Base-by-base conservation (phyloP, 2,113 vertebrate species). In the Caretta caretta region DNA sequence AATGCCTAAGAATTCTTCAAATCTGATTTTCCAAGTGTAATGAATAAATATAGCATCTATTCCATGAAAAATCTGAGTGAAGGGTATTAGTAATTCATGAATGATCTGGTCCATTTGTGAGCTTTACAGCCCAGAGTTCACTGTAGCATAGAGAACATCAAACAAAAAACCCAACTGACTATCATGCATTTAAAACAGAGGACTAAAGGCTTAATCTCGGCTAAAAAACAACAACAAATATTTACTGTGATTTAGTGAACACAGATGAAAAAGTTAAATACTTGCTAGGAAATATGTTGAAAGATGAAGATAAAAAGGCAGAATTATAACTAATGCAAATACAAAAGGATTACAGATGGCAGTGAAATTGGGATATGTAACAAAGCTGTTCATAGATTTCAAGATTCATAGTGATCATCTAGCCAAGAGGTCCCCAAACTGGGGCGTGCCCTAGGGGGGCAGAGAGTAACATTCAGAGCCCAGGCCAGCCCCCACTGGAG, bases 11-110 rank as follows among this genome's bases (percentile, higher is more conserved):
- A 75, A 91, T 83, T 95, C 87, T 80, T 94, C 95, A 72, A 91
- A 92, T 82, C 90, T 89, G 27, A 86, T 96, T 98, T 97, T 87
- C 86, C 88, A 84, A 80, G 81, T 62, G 62, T 80, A 91, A 94
- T 90, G 89, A 90, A 88, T 81, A 90, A 95, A 93, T 93, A 94
- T 90, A 90, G 93, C 59, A 46, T 16, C 20, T 90, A 84, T 95
- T 97, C 93, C 96, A 95, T 92, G 93, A 96, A 97, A 97, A 97
- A 95, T 89, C 83, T 81, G 93, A 96, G 90, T 78, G 93, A 88
- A 92, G 19, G 48, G 88, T 89, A 97, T 98, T 93, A 98, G 97
- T 97, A 96, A 98, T 97, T 98, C 83, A 97, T 95, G 83, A 97
- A 76, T 48, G 24, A 91, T 12, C 4, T 88, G 80, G 78, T 90